phyloP scores from a whole-genome alignment of 2,888 invertebrate genomes.

The Pristionchus arcanus region DNA sequence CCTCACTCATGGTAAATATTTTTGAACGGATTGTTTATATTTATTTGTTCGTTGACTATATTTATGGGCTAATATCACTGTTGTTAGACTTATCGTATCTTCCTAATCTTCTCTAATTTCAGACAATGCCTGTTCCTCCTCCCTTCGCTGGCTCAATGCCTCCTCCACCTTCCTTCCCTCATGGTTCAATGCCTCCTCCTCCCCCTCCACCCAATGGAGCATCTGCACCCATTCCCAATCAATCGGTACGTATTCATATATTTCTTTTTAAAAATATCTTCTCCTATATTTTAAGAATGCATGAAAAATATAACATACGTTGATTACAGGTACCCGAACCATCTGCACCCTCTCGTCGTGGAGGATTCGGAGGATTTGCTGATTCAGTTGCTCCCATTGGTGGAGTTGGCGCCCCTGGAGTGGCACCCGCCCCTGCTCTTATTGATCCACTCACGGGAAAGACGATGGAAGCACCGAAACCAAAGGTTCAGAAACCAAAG shows the following conservation, averaged over 20 bases:
- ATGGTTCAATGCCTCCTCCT: constrained; percentile 1
- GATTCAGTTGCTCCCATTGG: constrained; percentile 47
- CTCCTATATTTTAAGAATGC: too few relatives aligned
- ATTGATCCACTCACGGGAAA: constrained; percentile 24
- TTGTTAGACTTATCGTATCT: background rate
- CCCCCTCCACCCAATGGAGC: constrained; percentile 10
- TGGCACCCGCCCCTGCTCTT: constrained; percentile 8
- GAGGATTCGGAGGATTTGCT: constrained; percentile 52
- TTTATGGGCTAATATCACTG: too few relatives aligned
- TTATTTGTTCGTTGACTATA: too few relatives aligned
- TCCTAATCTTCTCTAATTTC: background rate
- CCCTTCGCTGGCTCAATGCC: background rate
- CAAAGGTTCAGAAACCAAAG: constrained; percentile 50
- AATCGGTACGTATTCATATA: constrained; percentile 14
- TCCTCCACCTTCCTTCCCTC: background rate
- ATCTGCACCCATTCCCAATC: constrained; percentile 11
- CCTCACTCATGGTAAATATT: background rate
- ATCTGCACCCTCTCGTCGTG: background rate
- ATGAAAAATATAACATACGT: background rate
- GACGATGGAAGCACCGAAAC: background rate
- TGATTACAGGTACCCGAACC: background rate
- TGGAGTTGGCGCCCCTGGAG: constrained; percentile 49
- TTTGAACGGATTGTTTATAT: background rate
- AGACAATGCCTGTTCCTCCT: background rate
- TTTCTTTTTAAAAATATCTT: too few relatives aligned